Percentiles rank a stretch among this genome's conserved stretches.
Conservation (phyloP, 2,113 vertebrate genomes). For the Pithys albifrons region DNA sequence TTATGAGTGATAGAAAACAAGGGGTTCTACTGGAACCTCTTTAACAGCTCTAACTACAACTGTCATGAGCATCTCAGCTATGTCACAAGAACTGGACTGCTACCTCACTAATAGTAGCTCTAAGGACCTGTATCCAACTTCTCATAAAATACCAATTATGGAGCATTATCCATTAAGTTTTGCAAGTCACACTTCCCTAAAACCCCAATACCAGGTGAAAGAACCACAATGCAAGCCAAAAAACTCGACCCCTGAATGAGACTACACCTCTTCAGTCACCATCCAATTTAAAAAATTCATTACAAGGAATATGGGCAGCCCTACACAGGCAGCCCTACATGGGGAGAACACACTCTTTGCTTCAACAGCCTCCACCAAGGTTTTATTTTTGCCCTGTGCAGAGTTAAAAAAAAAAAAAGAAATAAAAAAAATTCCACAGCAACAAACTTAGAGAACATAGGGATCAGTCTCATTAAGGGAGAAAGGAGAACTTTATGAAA, state of each 20-base stretch:
- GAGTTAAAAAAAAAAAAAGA: not conserved
- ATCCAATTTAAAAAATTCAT: conserved; percentile 15
- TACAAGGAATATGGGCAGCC: not conserved
- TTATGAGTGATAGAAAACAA: not conserved
- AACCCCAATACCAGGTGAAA: not conserved
- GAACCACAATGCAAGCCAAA: not conserved
- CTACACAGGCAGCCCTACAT: not conserved
- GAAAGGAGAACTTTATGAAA: conserved; percentile 58
- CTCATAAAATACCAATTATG: not conserved
- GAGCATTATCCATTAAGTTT: not conserved
- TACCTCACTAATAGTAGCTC: not conserved
- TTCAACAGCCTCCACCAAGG: not conserved
- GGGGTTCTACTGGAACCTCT: not conserved
- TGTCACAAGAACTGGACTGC: not conserved
- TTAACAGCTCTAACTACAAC: not conserved
- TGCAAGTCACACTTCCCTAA: not conserved
- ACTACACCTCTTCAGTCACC: not conserved
- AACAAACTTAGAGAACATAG: not conserved
- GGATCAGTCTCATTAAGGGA: conserved; percentile 53
- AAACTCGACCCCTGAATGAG: not conserved
- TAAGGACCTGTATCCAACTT: not conserved
- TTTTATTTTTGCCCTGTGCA: not conserved
- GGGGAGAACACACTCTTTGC: rapidly evolving
- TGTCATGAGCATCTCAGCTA: not conserved
- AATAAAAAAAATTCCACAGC: not conserved